These are phyloP conservation scores for Acestrorhynchus altus DNA, from an alignment of 2,797 vertebrate genomes.

Conservation along the genomic window DNA sequence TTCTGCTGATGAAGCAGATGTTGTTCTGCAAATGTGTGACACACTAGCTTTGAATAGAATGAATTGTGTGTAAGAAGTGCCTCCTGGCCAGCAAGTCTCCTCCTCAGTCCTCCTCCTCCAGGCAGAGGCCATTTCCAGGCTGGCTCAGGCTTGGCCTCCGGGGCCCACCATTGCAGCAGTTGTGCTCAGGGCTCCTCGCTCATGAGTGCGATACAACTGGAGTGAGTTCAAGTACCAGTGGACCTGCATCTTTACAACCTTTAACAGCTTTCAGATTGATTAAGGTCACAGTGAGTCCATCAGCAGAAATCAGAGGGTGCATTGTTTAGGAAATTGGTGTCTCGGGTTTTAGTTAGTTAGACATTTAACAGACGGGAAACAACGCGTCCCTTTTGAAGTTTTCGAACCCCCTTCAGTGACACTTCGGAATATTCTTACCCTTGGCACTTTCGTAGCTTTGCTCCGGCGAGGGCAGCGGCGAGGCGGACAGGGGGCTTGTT, in stretches of 20 bases:
- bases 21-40: no score
- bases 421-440: constrained; percentile 79
- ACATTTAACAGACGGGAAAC: no score
- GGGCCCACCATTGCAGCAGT: constrained; percentile 69
- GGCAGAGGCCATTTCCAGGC: constrained; percentile 89
- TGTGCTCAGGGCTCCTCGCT: constrained; percentile 84
- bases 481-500: constrained; percentile 89
- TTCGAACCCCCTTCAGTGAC: not conserved
- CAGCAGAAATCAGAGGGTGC: not conserved
- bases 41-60: no score
- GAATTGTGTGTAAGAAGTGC: constrained; percentile 68
- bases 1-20: no score
- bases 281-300: not conserved
- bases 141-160: constrained; percentile 83
- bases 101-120: constrained; percentile 95
- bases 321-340: not conserved
- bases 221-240: not conserved
- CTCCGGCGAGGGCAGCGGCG: constrained; percentile 93
- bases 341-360: not conserved
- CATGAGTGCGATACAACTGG: constrained; percentile 66
- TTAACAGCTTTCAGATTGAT: not conserved
- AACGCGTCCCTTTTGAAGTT: no score
- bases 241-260: not conserved
- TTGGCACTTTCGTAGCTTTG: constrained; percentile 94
- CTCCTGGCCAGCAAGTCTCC: constrained; percentile 96